phyloP scores from a whole-genome alignment of 2,113 vertebrate genomes.

The Chionodraco myersi region DNA sequence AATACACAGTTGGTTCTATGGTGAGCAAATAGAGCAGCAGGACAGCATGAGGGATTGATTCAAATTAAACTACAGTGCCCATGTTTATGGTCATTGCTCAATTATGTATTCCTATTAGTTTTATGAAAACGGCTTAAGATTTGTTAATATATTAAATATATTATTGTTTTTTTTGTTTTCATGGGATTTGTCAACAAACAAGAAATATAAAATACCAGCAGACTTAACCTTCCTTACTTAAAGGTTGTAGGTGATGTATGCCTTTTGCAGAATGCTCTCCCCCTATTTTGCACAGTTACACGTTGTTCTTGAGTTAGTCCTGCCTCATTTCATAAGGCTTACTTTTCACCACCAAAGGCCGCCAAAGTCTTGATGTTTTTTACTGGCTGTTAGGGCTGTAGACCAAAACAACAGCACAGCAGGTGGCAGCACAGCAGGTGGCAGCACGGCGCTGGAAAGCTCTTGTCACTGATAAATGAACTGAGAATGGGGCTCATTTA shows the following conservation, averaged over 20 bases:
- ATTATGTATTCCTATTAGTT: too few species aligned
- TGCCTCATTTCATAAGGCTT: slow-evolving; percentile 33
- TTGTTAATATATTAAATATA: neutral
- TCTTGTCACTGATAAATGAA: slow-evolving; percentile 35
- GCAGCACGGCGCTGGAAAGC: slow-evolving; percentile 61
- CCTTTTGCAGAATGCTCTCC: slow-evolving; percentile 45
- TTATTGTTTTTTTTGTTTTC: slow-evolving; percentile 8
- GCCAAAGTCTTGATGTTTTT: neutral
- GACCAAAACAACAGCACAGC: slow-evolving; percentile 49
- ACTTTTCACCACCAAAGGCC: slow-evolving; percentile 15
- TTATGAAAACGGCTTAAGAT: neutral
- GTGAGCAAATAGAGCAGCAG: neutral
- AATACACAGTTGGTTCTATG: neutral
- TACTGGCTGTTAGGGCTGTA: slow-evolving; percentile 56
- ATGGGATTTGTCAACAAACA: slow-evolving; percentile 15
- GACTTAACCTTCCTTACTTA: slow-evolving; percentile 39
- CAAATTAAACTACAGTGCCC: neutral
- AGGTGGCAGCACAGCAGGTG: slow-evolving; percentile 50
- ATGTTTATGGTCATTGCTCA: too few species aligned
- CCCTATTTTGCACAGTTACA: slow-evolving; percentile 9
- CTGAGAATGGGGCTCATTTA: slow-evolving; percentile 23
- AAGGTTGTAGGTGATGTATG: slow-evolving; percentile 60
- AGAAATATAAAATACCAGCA: slow-evolving; percentile 24
- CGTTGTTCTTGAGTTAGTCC: neutral
- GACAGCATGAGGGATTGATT: neutral